phyloP scores from a whole-genome alignment of 2,797 vertebrate species.

The Chiloscyllium punctatum region DNA sequence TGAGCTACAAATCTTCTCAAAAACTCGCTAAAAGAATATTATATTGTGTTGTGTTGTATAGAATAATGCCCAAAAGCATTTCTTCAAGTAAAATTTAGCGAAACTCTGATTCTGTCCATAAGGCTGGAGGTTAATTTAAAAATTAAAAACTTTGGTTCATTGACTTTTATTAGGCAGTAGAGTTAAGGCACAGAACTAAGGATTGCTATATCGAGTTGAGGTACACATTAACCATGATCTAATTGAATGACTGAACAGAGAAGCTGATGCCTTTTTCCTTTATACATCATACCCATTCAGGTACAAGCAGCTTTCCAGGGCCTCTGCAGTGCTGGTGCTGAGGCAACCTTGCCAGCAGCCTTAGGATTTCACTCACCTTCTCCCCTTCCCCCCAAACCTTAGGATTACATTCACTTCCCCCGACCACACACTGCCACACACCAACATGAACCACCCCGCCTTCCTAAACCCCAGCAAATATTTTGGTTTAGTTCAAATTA shows the following conservation, averaged over 20 bases:
- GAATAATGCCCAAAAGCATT: not conserved
- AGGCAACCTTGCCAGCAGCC: not conserved
- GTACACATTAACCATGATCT: not conserved
- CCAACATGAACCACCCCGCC: too few species aligned
- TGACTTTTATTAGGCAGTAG: not conserved
- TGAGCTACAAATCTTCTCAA: too few species aligned
- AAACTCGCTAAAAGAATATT: too few species aligned
- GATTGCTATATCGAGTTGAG: not conserved
- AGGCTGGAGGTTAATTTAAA: not conserved
- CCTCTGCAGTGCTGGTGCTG: not conserved
- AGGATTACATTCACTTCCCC: too few species aligned
- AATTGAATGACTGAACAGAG: not conserved
- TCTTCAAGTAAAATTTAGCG: not conserved
- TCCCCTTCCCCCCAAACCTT: too few species aligned
- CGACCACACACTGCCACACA: too few species aligned
- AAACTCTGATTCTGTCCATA: not conserved
- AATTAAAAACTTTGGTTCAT: not conserved
- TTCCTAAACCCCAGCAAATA: not conserved
- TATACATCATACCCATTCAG: not conserved
- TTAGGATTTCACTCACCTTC: not conserved
- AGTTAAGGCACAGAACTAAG: not conserved
- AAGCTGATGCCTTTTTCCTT: not conserved
- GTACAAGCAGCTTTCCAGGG: not conserved
- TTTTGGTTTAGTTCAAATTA: not conserved
- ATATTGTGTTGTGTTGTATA: too few species aligned